These are phyloP conservation scores for Drepanosiphum platanoidis DNA, from an alignment of 2,888 invertebrate species.

Conservation along the genomic window DNA sequence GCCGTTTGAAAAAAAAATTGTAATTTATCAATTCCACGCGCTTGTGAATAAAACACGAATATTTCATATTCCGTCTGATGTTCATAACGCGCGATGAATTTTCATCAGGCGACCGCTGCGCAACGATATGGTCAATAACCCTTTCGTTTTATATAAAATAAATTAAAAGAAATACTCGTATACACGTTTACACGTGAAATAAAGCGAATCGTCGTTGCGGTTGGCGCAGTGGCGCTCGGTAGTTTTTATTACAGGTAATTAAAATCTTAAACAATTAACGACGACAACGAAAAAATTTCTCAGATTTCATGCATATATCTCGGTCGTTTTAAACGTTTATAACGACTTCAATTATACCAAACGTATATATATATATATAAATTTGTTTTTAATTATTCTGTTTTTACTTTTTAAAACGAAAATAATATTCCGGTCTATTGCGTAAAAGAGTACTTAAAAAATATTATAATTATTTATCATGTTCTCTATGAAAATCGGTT, in stretches of 20 bases:
- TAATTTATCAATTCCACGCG: not conserved
- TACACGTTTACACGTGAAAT: not conserved
- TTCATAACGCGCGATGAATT: conserved; percentile 5
- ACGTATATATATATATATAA: not conserved
- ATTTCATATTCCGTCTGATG: not conserved
- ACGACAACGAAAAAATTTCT: not conserved
- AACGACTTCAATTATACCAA: not conserved
- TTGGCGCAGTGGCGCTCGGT: not conserved
- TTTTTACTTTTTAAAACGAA: too few species aligned
- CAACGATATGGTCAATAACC: conserved; percentile 40
- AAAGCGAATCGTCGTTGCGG: not conserved
- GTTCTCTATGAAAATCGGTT: not conserved
- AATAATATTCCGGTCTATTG: not conserved
- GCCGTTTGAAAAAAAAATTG: not conserved
- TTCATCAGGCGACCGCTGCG: not conserved
- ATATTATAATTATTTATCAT: too few species aligned
- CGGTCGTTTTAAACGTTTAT: not conserved
- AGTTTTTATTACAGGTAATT: not conserved
- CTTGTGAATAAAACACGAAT: not conserved
- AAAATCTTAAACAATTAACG: too few species aligned
- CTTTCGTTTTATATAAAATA: not conserved
- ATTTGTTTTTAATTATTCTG: not conserved
- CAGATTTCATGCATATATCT: not conserved
- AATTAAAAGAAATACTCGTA: not conserved
- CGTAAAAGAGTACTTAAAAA: not conserved